Base-by-base conservation (phyloP, 2,113 vertebrate species). In the Vombatus ursinus region DNA sequence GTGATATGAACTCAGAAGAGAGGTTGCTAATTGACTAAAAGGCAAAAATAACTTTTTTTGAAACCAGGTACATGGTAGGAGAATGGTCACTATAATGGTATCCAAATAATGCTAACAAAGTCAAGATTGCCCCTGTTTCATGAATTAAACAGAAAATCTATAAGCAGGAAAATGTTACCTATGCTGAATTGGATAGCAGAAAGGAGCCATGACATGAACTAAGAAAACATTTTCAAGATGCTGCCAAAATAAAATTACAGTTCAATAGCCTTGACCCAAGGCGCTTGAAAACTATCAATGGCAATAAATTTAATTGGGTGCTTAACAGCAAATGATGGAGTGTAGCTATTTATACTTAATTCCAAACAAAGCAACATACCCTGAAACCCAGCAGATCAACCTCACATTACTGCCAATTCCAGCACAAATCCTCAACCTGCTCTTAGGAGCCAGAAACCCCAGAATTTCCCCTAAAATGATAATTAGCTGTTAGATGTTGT, bases 191-290 rank as follows among this genome's bases (percentile, higher is more conserved):
- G n/a, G 48, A 44, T 92, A 90, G 48, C 91, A 50, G 95, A 94
- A 96, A 92, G 61, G 47, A 93, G 89, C 53, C 95, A 94, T 2
- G 68, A 51, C 52, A 95, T 31, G 52, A 90, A 47, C 84, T 92
- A 93, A 95, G 57, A 95, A 19, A 84, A 94, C 51, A 91, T 91
- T 97, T 77, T 92, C 89, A 95, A 95, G 54, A 68, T 93, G 89
- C 48, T 96, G 93, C 95, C 95, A 97, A 97, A 97, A 96, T 93
- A 95, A 96, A 97, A 92, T 97, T 91, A 96, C 50, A 96, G 93
- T 37, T 95, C 93, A 92, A 68, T 93, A 93, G 48, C 77, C 52
- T 97, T 96, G 54, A 96, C 94, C 47, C 84, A 48, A 31, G 93
- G 50, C 91, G 93, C 57, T 50, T 96, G 89, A 96, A 97, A 96